Base-by-base conservation (phyloP, 2,888 invertebrate species). In the Cosmia trapezina region DNA sequence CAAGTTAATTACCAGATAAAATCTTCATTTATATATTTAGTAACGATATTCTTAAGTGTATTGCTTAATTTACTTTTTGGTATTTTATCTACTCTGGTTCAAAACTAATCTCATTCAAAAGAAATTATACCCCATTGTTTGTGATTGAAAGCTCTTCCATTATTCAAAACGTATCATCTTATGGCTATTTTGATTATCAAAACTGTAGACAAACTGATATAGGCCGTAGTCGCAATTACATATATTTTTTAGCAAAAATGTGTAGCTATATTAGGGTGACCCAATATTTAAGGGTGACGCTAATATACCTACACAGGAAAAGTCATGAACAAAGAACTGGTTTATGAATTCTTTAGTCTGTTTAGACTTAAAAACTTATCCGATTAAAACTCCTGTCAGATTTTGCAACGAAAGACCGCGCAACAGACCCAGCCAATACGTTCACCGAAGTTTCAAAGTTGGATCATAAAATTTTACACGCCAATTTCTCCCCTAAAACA, bases 401-500 rank as follows among this genome's bases (percentile, higher is more conserved):
- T 73, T 81, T 79, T 68, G 67, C 71, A 69, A 62, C 59, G 37
- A 22, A 66, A 65, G 14, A 45, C 64, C 57, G 41, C 53, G 53
- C 37, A 33, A 57, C 12, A 53, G 60, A 43, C 28, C 12, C 54
- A 61, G n/a, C 56, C 51, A 14, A 45, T 51, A 22, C n/a, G 54
- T 56, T 51, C 41, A 22, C 78, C 53, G 22, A 70, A 66, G 74
- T 72, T 67, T 49, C 43, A 28, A 70, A 78, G 62, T 76, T 63
- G 22, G 56, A 47, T 57, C 66, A 62, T 83, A 79, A 83, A 79
- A 81, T 79, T 76, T 75, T 73, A 76, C 49, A 45, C 57, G 56
- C 49, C 70, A 71, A 66, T 83, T 68, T 78, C 81, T 78, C 67
- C 37, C 37, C 62, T 37, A 60, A 76, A 82, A 78, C 70, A 76